Evolutionary conservation across 2,113 vertebrate species (phyloP), one percentile per base, ranked within the genome.

Genomic region (Coturnix japonica): DNA sequence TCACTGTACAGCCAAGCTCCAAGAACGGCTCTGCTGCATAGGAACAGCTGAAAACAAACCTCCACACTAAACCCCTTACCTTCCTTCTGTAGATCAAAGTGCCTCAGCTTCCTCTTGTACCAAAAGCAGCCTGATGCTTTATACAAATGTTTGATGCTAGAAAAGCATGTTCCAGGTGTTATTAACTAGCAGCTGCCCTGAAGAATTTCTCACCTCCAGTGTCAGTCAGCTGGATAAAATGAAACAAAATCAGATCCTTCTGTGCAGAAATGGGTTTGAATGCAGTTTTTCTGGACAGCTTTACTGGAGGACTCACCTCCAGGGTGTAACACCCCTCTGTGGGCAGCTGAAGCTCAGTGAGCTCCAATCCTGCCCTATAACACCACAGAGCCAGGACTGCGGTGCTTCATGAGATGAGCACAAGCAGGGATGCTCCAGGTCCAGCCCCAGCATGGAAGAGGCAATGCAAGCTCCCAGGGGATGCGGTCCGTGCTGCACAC

Each of bases 11-110:
- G 46, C 21, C 31, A 37, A 71, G 65, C 4, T n/a, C 78, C 81
- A 72, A 69, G 39, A 43, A 71, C 21, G 41, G 51, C 28, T 81
- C 51, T 78, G 31, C 73, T 84, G 56, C 66, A 67, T 74, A 74
- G 46, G 17, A 78, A 64, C 47, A 83, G 63, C 76, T 73, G 35
- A 12, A 77, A 70, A 56, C 78, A 83, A 69, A 33, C 8, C 39
- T 11, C 39, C 39, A 39, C 39, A 13, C 47, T 13, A 49, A 49
- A 28, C 13, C 25, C 20, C 66, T 81, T 43, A 35, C 39, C 47
- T 85, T 89, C 20, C 43, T 84, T 85, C 63, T 94, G 63, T 60
- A 91, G 66, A 89, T 60, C 59, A 65, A 87, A 94, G 79, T 56
- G 12, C 61, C 65, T 83, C 1, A 0, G 84, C 59, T 80, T 94